Base-by-base conservation (phyloP, 2,113 vertebrate species). In the Syngnathus typhle region DNA sequence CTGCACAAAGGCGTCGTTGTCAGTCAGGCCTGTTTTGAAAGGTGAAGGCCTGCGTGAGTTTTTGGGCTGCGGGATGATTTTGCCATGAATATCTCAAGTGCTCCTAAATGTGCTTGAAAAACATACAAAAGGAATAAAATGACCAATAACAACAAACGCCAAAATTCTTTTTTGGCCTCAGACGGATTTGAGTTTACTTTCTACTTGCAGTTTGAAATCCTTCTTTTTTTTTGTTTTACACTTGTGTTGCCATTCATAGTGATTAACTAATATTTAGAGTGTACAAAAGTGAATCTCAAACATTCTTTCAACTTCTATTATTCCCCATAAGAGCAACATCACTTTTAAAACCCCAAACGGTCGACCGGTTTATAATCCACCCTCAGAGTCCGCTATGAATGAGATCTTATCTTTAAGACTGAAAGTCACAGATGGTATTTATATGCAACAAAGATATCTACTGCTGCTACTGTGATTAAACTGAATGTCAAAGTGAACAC, bases 1-100 rank as follows among this genome's bases (percentile, higher is more conserved):
- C 69, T 76, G 67, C 36, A 59, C 16, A 38, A 52, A 16, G 60
- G 75, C 49, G 68, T 43, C 19, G 18, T 52, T 60, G 77, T 76
- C 82, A 72, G 46, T 81, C 84, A 80, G 36, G 52, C 18, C 59
- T 55, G 18, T 66, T 60, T 68, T 51, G 74, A 56, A 74, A 79
- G 75, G 54, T 58, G 54, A 66, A 74, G 73, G 51, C 71, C 72
- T 63, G 47, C 16, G 38, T 79, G 68, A 73, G 82, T 82, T 63
- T 80, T 71, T 74, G 37, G 21, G 27, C 44, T 21, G 67, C 60
- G 60, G 6, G 32, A 65, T 23, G 39, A 79, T 61, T 66, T 58
- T 58, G 67, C 19, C 37, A 36, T 68, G 67, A 71, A 51, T 37
- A 37, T 73, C 19, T 44, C 52, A 60, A 54, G 23, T 4, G 9